phyloP scores from a whole-genome alignment of 2,113 vertebrate species.

The Mixornis gularis region DNA sequence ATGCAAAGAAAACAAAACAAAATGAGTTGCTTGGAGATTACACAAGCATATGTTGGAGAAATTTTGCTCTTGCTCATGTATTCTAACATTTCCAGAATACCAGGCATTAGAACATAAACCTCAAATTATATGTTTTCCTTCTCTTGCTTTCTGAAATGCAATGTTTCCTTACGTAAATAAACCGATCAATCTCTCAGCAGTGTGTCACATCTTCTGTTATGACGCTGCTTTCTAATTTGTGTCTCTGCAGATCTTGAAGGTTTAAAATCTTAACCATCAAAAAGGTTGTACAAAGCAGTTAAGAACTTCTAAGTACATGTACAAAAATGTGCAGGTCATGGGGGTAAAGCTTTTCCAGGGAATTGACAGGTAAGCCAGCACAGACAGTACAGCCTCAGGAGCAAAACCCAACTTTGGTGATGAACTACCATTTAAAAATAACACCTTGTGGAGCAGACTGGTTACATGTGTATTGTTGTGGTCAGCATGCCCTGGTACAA shows the following conservation, averaged over 20 bases:
- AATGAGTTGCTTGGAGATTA: not conserved
- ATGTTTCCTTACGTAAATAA: not conserved
- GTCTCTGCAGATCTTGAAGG: not conserved
- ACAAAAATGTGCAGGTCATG: not conserved
- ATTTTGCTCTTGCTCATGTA: not conserved
- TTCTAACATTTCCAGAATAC: not conserved
- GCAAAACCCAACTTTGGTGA: not conserved
- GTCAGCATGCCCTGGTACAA: not conserved
- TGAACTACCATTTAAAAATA: not conserved
- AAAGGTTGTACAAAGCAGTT: not conserved
- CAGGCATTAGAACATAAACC: not conserved
- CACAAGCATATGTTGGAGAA: not conserved
- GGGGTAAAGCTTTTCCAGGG: not conserved
- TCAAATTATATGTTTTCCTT: not conserved
- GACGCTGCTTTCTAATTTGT: not conserved
- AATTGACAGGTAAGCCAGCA: not conserved
- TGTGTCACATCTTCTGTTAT: accelerated
- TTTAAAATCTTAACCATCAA: not conserved
- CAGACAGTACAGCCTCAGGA: accelerated
- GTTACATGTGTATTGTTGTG: accelerated
- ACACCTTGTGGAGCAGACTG: not conserved
- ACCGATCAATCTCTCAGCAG: not conserved
- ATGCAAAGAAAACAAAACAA: not conserved
- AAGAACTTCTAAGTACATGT: not conserved
- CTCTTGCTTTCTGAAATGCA: not conserved